Percentiles rank a stretch among this genome's conserved stretches.
Conservation (phyloP, 2,113 vertebrate genomes). For the Irena cyanogastra region DNA sequence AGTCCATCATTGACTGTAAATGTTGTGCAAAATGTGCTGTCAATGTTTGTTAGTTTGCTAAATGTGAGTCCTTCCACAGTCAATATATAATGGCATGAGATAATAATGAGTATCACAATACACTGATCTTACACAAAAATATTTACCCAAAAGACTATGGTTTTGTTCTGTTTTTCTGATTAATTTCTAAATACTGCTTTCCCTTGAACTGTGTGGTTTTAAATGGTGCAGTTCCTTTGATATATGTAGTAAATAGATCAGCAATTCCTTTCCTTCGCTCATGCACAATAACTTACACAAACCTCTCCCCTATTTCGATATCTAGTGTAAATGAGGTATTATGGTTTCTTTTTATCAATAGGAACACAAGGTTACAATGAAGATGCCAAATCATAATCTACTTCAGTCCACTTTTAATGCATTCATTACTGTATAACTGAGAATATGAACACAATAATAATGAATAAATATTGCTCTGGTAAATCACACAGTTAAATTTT, state of each 20-base stretch:
- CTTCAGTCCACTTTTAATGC: not conserved
- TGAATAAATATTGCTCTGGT: not conserved
- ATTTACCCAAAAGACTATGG: not conserved
- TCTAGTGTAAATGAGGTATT: not conserved
- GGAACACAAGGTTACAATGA: not conserved
- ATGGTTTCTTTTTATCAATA: not conserved
- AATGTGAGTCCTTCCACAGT: not conserved
- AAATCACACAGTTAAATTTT: not conserved
- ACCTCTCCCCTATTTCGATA: not conserved
- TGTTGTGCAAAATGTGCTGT: not conserved
- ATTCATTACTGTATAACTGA: not conserved
- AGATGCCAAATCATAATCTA: not conserved
- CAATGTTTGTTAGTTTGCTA: not conserved
- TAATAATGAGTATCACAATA: not conserved
- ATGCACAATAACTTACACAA: not conserved
- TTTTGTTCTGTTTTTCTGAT: not conserved
- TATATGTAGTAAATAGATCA: not conserved
- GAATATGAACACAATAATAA: not conserved
- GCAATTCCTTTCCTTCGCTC: not conserved
- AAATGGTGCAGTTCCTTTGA: not conserved
- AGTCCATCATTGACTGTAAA: not conserved
- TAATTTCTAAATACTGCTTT: not conserved
- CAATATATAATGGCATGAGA: not conserved
- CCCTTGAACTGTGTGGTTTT: not conserved
- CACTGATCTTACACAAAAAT: not conserved